Evolutionary conservation across 2,888 invertebrate genomes (phyloP).

Genomic region (Heliconius erato): DNA sequence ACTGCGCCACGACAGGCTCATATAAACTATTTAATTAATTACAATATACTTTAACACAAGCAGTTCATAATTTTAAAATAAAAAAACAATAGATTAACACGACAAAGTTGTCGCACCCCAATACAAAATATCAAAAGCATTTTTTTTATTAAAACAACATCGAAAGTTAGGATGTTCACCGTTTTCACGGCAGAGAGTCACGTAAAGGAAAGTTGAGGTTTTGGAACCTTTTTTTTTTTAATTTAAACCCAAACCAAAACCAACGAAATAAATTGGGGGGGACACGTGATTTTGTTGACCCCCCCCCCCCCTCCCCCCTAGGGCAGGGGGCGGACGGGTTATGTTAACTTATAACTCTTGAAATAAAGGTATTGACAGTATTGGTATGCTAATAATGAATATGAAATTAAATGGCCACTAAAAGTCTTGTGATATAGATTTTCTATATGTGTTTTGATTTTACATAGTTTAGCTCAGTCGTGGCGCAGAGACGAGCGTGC

Average conservation of each 20-base stretch:
- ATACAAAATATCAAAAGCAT: not conserved
- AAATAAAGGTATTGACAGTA: not conserved
- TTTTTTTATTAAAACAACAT: conserved; percentile 35
- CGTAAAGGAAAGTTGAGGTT: conserved; percentile 54
- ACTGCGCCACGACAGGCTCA: too few relatives aligned
- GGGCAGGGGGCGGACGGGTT: conserved; percentile 27
- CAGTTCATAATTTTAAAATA: not conserved
- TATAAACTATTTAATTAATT: not conserved
- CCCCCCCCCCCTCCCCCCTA: not conserved
- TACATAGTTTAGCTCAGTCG: too few relatives aligned
- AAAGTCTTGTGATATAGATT: not conserved
- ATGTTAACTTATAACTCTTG: not conserved
- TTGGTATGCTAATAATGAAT: not conserved
- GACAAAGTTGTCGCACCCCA: not conserved
- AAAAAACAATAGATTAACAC: not conserved
- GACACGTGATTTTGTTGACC: conserved; percentile 47
- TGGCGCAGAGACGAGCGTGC: too few relatives aligned
- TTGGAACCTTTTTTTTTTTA: conserved; percentile 56
- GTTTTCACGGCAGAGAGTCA: conserved; percentile 53
- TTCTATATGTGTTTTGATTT: not conserved
- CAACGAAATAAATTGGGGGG: conserved; percentile 44
- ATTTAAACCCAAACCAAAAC: conserved; percentile 52
- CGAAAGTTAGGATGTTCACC: conserved; percentile 40
- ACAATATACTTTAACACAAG: not conserved
- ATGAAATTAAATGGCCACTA: not conserved